Evolutionary conservation across 2,113 vertebrate genomes (phyloP).

Genomic region (Hemicordylus capensis): DNA sequence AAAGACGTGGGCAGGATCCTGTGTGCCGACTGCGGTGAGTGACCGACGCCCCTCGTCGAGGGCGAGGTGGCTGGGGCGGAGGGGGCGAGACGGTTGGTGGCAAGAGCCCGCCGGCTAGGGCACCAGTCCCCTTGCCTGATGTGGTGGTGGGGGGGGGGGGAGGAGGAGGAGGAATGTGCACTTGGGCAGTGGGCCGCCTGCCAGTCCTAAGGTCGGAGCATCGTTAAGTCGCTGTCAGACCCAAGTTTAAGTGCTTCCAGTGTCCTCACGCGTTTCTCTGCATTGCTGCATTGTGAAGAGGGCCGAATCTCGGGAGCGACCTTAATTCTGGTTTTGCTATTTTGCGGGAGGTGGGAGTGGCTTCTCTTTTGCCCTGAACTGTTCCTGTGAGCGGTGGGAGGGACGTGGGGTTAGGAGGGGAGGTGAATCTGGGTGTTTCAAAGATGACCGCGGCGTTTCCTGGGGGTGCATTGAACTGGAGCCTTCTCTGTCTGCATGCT

Average conservation of each 20-base stretch:
- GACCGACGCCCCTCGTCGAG: constrained; percentile 42
- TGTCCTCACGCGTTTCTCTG: not conserved
- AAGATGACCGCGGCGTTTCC: not conserved
- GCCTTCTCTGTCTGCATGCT: not conserved
- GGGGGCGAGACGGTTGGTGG: constrained; percentile 9
- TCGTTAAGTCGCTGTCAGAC: too few species aligned
- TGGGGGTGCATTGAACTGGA: too few species aligned
- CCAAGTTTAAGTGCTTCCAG: too few species aligned
- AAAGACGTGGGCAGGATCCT: constrained; percentile 94
- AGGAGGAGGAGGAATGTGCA: not conserved
- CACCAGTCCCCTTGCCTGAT: not conserved
- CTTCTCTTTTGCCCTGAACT: too few species aligned
- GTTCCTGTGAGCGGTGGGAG: not conserved
- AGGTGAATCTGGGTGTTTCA: not conserved
- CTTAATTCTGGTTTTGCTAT: not conserved
- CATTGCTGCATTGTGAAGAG: constrained; percentile 38
- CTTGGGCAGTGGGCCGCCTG: too few species aligned
- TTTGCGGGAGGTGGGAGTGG: not conserved
- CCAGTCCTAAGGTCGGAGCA: too few species aligned
- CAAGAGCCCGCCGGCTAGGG: constrained; percentile 14
- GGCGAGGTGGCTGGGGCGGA: constrained; percentile 48
- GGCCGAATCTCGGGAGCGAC: not conserved
- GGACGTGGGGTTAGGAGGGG: too few species aligned
- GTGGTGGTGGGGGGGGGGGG: not conserved
- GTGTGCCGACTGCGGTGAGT: constrained; percentile 97